Percentiles rank a stretch among this genome's conserved stretches.
phyloP scores from a whole-genome alignment of 2,113 vertebrate species.

The Galbula dea region DNA sequence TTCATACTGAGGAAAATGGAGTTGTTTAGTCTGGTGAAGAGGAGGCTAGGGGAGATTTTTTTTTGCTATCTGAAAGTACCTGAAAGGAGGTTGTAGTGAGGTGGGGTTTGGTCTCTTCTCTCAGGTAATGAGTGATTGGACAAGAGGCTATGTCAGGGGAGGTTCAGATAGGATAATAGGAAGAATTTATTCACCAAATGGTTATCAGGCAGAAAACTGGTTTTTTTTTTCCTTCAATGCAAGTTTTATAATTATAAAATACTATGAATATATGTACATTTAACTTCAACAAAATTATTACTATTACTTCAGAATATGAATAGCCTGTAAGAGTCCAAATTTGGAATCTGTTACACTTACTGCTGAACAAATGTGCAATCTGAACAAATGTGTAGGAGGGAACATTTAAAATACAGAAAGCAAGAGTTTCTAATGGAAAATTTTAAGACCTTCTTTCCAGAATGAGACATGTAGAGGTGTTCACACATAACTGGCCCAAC shows the following conservation, averaged over 20 bases:
- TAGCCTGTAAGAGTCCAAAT: background rate
- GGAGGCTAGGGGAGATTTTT: no score
- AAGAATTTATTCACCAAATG: no score
- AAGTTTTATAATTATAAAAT: background rate
- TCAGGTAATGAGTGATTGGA: no score
- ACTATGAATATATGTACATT: background rate
- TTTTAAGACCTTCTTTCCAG: background rate
- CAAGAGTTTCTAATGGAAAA: background rate
- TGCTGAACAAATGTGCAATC: background rate
- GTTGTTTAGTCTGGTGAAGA: no score
- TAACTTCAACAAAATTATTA: background rate
- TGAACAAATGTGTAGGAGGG: background rate
- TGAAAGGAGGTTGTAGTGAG: no score
- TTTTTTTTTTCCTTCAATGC: background rate
- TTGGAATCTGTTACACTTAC: background rate
- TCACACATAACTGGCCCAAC: background rate
- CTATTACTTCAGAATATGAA: background rate
- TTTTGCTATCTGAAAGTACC: no score
- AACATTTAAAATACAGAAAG: background rate
- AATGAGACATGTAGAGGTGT: background rate
- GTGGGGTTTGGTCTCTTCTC: no score
- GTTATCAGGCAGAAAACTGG: background rate
- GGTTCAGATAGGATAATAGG: no score
- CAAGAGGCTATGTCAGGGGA: no score
- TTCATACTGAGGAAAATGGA: no score